Conservation (phyloP, 2,113 vertebrate species). For the Apteryx owenii region DNA sequence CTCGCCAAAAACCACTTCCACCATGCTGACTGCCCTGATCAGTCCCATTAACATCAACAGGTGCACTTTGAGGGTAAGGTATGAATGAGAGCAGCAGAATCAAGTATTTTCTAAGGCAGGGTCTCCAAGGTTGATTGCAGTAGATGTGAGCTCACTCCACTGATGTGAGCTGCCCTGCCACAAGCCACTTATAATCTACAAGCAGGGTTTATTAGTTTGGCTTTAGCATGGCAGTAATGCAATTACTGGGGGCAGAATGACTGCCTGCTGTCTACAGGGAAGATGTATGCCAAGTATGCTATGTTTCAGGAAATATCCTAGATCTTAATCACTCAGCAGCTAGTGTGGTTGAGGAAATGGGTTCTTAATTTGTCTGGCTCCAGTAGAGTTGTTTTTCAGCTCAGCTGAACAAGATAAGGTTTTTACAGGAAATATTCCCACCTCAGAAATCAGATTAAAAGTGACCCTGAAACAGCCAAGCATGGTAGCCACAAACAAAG, state of each 20-base stretch:
- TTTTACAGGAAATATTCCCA: neutral
- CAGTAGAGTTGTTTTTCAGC: neutral
- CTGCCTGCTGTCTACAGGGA: neutral
- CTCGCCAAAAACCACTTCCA: neutral
- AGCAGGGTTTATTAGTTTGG: neutral
- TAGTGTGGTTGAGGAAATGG: conserved; percentile 5
- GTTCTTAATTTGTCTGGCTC: conserved; percentile 9
- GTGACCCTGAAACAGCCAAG: neutral
- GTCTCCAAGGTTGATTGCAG: neutral
- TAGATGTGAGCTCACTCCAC: neutral
- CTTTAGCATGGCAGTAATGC: neutral
- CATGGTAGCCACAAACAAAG: neutral
- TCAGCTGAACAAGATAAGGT: neutral
- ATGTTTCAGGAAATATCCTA: neutral
- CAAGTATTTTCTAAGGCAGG: neutral
- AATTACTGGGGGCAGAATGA: neutral
- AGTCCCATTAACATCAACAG: neutral
- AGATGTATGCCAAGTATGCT: neutral
- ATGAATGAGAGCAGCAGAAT: neutral
- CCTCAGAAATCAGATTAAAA: neutral
- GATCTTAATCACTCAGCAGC: conserved; percentile 1
- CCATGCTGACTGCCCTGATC: neutral
- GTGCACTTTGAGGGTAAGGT: neutral
- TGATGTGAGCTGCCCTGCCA: neutral
- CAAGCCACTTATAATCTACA: neutral